These are phyloP conservation scores for Drosophila teissieri DNA, from an alignment of 1,140 invertebrate genomes.

Conservation along the genomic window DNA sequence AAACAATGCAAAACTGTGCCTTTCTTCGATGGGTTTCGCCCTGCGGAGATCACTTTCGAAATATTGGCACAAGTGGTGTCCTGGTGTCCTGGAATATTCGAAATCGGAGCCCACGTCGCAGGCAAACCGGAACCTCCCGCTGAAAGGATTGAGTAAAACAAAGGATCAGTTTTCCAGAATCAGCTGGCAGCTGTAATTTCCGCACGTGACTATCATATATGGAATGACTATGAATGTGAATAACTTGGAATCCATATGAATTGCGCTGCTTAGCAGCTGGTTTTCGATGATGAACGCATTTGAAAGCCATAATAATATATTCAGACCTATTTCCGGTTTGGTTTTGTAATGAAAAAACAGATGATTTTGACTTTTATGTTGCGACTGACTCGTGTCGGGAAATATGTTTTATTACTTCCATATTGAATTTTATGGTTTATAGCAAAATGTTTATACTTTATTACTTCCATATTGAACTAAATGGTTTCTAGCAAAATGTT, in stretches of 20 bases:
- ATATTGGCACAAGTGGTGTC: constrained; percentile 9
- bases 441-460: too few relatives aligned
- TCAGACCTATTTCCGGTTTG: neutral
- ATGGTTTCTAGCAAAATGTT: too few relatives aligned
- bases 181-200: constrained; percentile 2
- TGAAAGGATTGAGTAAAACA: constrained; percentile 16
- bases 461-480: too few relatives aligned
- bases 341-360: too few relatives aligned
- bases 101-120: neutral
- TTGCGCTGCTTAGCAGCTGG: neutral
- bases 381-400: neutral
- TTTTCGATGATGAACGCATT: neutral
- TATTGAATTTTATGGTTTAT: too few relatives aligned
- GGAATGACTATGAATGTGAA: neutral
- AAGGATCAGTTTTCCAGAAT: constrained; percentile 5
- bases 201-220: constrained; percentile 12
- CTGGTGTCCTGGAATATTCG: constrained; percentile 4
- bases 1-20: neutral
- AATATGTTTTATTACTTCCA: neutral
- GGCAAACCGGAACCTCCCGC: constrained; percentile 7
- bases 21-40: neutral
- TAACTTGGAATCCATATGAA: neutral
- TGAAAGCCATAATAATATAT: neutral
- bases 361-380: neutral
- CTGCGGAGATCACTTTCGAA: neutral